Evolutionary conservation across 1,140 invertebrate genomes (phyloP).

Genomic region (Eurosta solidaginis): DNA sequence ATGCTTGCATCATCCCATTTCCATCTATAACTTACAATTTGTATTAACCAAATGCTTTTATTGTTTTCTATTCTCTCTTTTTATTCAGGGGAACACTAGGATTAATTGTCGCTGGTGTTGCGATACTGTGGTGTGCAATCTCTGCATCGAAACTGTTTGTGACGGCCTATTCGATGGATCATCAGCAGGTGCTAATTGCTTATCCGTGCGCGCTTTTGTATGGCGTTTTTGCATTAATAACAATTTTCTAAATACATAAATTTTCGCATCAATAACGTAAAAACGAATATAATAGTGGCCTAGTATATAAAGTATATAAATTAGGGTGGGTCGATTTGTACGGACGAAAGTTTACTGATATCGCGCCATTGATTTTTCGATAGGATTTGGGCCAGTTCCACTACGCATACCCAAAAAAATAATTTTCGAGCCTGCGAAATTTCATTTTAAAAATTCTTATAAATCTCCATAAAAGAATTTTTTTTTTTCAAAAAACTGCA

Average conservation of each 20-base stretch:
- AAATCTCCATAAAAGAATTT: too few species aligned
- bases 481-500: too few species aligned
- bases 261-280: background rate
- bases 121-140: constrained; percentile 80
- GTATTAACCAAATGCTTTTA: background rate
- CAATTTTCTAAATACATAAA: constrained; percentile 69
- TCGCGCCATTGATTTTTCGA: too few species aligned
- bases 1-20: background rate
- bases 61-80: constrained; percentile 35
- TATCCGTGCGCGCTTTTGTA: constrained; percentile 86
- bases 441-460: too few species aligned
- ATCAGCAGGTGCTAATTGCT: constrained; percentile 80
- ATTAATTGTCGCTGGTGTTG: constrained; percentile 67
- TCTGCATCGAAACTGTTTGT: constrained; percentile 87
- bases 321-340: too few species aligned
- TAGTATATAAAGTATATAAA: too few species aligned
- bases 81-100: constrained; percentile 62
- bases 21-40: too few species aligned
- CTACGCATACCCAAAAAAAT: too few species aligned
- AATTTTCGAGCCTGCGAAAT: too few species aligned
- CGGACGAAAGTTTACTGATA: too few species aligned
- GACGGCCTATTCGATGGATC: constrained; percentile 73
- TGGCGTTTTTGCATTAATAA: constrained; percentile 83
- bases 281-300: background rate
- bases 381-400: too few species aligned